Percentiles rank a stretch among this genome's conserved stretches.
Conservation (phyloP, 2,797 vertebrate species). For the Spatula clypeata region DNA sequence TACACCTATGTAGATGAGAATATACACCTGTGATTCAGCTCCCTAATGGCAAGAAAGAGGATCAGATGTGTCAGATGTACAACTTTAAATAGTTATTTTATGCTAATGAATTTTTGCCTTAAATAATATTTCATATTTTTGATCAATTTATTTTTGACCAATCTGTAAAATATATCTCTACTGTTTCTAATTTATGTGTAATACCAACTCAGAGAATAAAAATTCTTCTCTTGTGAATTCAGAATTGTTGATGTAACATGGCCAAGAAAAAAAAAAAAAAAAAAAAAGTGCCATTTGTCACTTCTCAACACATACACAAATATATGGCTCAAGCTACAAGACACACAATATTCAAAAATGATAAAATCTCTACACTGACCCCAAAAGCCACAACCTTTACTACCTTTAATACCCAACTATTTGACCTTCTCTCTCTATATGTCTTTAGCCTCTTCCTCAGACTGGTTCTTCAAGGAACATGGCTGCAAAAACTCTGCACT, state of each 20-base stretch:
- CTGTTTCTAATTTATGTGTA: neutral
- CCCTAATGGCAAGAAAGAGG: neutral
- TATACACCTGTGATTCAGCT: neutral
- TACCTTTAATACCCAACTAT: neutral
- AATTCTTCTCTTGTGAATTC: neutral
- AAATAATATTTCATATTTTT: neutral
- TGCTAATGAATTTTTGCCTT: neutral
- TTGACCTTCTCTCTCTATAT: slow-evolving; percentile 7
- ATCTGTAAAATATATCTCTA: neutral
- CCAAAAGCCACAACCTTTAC: neutral
- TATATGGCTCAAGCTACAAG: neutral
- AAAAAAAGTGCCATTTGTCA: neutral
- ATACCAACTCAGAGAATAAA: neutral
- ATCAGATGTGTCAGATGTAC: neutral
- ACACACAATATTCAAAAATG: neutral
- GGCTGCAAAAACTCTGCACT: neutral
- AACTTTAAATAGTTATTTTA: neutral
- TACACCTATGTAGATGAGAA: neutral
- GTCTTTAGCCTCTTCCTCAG: neutral
- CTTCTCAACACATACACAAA: neutral
- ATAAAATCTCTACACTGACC: neutral
- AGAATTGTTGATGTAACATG: neutral
- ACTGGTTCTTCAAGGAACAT: neutral
- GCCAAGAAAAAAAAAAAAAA: neutral
- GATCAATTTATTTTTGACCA: neutral